These are phyloP conservation scores for Scaptomyza flava DNA, from an alignment of 2,888 invertebrate species.

Conservation along the genomic window DNA sequence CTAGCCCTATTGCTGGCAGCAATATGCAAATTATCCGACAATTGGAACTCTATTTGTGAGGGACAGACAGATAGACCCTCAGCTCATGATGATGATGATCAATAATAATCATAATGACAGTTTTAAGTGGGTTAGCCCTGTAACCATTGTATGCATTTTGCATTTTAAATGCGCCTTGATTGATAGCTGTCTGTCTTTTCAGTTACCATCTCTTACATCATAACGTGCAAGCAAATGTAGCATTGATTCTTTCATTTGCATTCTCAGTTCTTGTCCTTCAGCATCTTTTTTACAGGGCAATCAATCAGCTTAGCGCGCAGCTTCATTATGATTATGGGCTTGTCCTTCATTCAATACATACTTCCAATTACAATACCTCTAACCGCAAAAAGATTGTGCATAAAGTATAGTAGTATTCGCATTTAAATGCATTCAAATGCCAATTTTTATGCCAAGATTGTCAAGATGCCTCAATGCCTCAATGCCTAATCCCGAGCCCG, in stretches of 20 bases:
- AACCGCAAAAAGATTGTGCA: slow-evolving; percentile 51
- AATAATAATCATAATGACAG: slow-evolving; percentile 79
- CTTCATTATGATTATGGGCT: slow-evolving; percentile 74
- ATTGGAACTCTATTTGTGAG: slow-evolving; percentile 50
- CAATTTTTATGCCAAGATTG: slow-evolving; percentile 71
- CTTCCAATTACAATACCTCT: neutral
- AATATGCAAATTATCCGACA: slow-evolving; percentile 57
- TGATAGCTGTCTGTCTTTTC: slow-evolving; percentile 64
- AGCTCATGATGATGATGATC: slow-evolving; percentile 70
- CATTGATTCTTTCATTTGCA: slow-evolving; percentile 34
- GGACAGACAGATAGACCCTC: slow-evolving; percentile 12
- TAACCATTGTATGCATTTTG: slow-evolving; percentile 44
- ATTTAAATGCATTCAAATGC: slow-evolving; percentile 74
- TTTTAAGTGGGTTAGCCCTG: slow-evolving; percentile 72
- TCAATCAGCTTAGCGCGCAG: slow-evolving; percentile 72
- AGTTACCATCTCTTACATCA: slow-evolving; percentile 60
- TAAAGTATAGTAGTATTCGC: slow-evolving; percentile 39
- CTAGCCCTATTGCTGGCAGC: slow-evolving; percentile 48
- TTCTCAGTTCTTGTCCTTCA: slow-evolving; percentile 26
- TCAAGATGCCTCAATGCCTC: slow-evolving; percentile 54
- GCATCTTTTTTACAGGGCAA: slow-evolving; percentile 50
- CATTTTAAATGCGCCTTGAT: slow-evolving; percentile 69
- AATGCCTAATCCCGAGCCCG: slow-evolving; percentile 29
- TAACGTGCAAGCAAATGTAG: slow-evolving; percentile 32
- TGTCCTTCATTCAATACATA: slow-evolving; percentile 36